Evolutionary conservation across 1,140 invertebrate genomes (phyloP).

Genomic region (Bombus haemorrhoidalis): DNA sequence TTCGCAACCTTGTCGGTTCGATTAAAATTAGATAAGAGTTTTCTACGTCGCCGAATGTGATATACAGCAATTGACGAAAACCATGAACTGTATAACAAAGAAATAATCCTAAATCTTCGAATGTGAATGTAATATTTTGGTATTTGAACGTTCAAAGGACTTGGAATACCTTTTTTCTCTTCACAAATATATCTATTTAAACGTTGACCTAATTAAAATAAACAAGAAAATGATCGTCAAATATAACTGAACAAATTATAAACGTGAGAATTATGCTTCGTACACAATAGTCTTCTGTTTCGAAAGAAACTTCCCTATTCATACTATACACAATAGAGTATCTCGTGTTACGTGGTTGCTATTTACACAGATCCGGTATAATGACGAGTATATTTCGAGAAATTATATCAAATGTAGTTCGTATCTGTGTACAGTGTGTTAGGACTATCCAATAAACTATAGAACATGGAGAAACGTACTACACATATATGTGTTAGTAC

Average conservation of each 20-base stretch:
- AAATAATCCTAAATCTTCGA: not conserved
- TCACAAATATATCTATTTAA: too few relatives aligned
- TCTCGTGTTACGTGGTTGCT: conserved; percentile 7
- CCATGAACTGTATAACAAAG: not conserved
- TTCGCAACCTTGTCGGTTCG: not conserved
- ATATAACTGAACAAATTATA: not conserved
- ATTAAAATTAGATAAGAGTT: not conserved
- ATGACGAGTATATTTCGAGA: not conserved
- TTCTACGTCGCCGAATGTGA: not conserved
- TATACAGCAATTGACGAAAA: not conserved
- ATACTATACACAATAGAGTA: not conserved
- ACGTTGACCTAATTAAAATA: not conserved
- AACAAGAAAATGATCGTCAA: not conserved
- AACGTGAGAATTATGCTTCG: not conserved
- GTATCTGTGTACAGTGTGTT: not conserved
- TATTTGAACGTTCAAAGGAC: not conserved
- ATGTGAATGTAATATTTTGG: not conserved
- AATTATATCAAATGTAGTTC: conserved; percentile 19
- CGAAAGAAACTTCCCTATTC: conserved; percentile 11
- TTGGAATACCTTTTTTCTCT: not conserved
- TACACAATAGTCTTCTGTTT: conserved; percentile 9
- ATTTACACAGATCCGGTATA: conserved; percentile 22
- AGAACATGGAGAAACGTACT: not conserved
- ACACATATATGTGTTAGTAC: not conserved
- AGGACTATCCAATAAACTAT: not conserved